These are phyloP conservation scores for Cetonia aurata DNA, from an alignment of 2,888 invertebrate genomes.

Conservation along the genomic window DNA sequence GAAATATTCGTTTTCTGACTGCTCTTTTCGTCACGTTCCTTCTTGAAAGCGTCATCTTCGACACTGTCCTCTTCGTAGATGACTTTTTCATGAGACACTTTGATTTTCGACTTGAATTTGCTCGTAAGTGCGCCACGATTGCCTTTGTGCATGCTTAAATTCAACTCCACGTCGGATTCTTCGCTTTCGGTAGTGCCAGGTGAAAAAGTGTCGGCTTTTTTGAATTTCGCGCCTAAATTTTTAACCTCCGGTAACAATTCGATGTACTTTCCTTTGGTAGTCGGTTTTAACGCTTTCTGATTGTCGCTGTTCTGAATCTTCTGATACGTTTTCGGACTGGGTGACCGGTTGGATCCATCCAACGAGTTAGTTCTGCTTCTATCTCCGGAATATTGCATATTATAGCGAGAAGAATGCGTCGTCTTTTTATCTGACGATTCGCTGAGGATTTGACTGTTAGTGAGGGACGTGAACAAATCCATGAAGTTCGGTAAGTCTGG, in stretches of 20 bases:
- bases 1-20: conserved; percentile 8
- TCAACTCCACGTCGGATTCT: conserved; percentile 40
- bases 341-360: background rate
- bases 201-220: conserved; percentile 21
- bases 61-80: conserved; percentile 43
- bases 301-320: background rate
- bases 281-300: conserved; percentile 2
- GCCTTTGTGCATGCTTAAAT: conserved; percentile 15
- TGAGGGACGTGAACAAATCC: conserved; percentile 29
- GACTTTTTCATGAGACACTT: conserved; percentile 24
- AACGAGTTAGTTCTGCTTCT: conserved; percentile 17
- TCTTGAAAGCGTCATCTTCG: conserved; percentile 27
- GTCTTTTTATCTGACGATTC: background rate
- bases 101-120: conserved; percentile 40
- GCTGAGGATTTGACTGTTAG: background rate
- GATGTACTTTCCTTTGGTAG: conserved; percentile 25
- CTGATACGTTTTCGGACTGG: background rate
- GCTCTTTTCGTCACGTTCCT: background rate
- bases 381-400: background rate
- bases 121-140: conserved; percentile 13
- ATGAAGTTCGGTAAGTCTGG: conserved; percentile 44
- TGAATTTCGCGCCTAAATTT: conserved; percentile 2
- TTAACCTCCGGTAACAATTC: conserved; percentile 31
- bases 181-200: conserved; percentile 42
- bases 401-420: conserved; percentile 23